Conservation (phyloP, 1,140 invertebrate genomes). For the Zaprionus kolodkinae region DNA sequence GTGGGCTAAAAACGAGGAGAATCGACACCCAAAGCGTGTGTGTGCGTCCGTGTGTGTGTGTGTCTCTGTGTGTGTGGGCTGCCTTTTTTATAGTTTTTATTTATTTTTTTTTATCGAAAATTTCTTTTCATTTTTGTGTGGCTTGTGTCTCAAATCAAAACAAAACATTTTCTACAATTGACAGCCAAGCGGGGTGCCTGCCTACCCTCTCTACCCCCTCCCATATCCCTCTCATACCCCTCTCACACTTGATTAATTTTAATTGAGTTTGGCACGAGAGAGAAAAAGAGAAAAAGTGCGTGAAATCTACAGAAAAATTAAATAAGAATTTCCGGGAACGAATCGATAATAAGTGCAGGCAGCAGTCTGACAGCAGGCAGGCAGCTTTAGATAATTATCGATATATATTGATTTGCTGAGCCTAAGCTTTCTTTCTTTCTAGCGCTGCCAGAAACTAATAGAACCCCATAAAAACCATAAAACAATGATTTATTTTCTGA, state of each 20-base stretch:
- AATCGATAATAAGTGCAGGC: conserved; percentile 37
- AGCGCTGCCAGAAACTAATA: neutral
- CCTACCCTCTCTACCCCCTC: neutral
- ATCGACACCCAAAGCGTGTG: conserved; percentile 47
- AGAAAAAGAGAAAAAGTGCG: conserved; percentile 50
- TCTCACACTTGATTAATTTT: conserved; percentile 47
- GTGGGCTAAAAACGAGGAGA: conserved; percentile 38
- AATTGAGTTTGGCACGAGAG: conserved; percentile 72
- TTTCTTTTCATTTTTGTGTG: conserved; percentile 49
- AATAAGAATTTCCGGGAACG: conserved; percentile 2
- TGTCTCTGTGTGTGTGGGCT: conserved; percentile 25
- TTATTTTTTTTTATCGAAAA: conserved; percentile 37
- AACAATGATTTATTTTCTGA: neutral
- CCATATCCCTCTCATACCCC: neutral
- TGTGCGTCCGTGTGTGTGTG: conserved; percentile 35
- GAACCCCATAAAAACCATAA: neutral
- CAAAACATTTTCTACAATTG: conserved; percentile 54
- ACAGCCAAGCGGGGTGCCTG: conserved; percentile 58
- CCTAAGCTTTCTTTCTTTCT: neutral
- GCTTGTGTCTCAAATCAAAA: conserved; percentile 76
- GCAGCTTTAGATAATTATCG: conserved; percentile 6
- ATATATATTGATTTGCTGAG: neutral
- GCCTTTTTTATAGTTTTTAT: neutral
- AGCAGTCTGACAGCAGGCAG: neutral
- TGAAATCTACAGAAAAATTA: conserved; percentile 37